Evolutionary conservation across 2,113 vertebrate genomes (phyloP).

Genomic region (Rafetus swinhoei): DNA sequence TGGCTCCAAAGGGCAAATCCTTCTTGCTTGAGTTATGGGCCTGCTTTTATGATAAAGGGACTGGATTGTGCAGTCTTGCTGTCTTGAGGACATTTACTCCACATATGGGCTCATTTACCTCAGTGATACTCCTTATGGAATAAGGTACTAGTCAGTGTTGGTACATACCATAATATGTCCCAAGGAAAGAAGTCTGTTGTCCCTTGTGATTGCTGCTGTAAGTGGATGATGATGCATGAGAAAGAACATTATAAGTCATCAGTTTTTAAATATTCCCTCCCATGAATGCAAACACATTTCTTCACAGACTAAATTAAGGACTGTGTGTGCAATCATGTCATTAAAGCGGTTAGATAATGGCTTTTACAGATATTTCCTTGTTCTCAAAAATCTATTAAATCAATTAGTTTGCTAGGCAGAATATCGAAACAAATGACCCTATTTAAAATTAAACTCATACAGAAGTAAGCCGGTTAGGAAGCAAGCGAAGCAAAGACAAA

Average conservation of each 20-base stretch:
- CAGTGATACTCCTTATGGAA: neutral
- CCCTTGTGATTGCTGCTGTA: fast-evolving
- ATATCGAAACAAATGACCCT: no score
- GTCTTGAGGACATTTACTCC: neutral
- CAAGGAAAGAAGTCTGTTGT: neutral
- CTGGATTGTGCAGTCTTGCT: neutral
- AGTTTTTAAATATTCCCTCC: no score
- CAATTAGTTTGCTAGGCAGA: neutral
- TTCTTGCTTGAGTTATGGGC: fast-evolving
- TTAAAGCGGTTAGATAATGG: neutral
- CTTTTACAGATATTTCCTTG: neutral
- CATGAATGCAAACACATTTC: neutral
- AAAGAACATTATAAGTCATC: neutral
- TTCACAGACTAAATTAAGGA: neutral
- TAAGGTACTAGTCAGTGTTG: neutral
- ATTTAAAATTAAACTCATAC: no score
- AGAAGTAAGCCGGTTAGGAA: neutral
- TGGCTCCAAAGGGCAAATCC: neutral
- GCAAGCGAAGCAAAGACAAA: constrained; percentile 1
- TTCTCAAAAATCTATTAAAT: neutral
- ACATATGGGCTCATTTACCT: neutral
- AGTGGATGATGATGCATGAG: neutral
- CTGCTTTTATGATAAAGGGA: neutral
- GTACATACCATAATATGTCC: neutral
- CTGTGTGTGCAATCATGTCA: neutral